phyloP scores from a whole-genome alignment of 2,797 vertebrate genomes.

The Amphiprion clarkii region DNA sequence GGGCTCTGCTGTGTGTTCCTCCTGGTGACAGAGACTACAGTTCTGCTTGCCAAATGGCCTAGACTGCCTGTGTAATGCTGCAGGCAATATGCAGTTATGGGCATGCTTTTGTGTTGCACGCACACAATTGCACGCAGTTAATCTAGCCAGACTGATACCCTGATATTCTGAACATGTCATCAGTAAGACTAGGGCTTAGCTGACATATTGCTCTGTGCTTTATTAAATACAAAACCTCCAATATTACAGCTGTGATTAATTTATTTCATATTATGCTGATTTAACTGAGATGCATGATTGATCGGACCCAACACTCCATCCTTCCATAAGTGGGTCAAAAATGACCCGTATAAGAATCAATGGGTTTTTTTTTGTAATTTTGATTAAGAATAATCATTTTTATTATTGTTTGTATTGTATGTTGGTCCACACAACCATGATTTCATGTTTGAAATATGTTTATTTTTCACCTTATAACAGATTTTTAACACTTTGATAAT shows the following conservation, averaged over 20 bases:
- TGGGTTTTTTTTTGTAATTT: no score
- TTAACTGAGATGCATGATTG: no score
- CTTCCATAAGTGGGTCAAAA: no score
- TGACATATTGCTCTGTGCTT: slow-evolving; percentile 2
- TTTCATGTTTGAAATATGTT: no score
- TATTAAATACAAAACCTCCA: background rate
- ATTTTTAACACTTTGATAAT: no score
- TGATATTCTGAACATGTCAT: background rate
- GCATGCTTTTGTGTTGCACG: slow-evolving; percentile 19
- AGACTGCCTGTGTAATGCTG: slow-evolving; percentile 36
- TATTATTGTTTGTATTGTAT: no score
- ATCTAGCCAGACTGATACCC: slow-evolving; percentile 1
- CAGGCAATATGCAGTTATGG: slow-evolving; percentile 28
- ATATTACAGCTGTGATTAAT: background rate
- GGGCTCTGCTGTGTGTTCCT: slow-evolving; percentile 36
- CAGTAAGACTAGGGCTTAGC: background rate
- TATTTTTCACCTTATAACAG: no score
- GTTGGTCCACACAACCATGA: no score
- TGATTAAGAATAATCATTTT: no score
- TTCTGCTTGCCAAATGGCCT: slow-evolving; percentile 48
- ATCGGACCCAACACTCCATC: no score
- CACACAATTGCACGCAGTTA: slow-evolving; percentile 9
- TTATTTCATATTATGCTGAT: no score
- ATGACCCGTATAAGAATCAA: no score
- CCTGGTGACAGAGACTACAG: slow-evolving; percentile 42